A percentile compares a stretch with the other conserved stretches of the same genome.
Evolutionary conservation across 2,797 vertebrate species (phyloP).

Genomic region (Astyanax mexicanus): DNA sequence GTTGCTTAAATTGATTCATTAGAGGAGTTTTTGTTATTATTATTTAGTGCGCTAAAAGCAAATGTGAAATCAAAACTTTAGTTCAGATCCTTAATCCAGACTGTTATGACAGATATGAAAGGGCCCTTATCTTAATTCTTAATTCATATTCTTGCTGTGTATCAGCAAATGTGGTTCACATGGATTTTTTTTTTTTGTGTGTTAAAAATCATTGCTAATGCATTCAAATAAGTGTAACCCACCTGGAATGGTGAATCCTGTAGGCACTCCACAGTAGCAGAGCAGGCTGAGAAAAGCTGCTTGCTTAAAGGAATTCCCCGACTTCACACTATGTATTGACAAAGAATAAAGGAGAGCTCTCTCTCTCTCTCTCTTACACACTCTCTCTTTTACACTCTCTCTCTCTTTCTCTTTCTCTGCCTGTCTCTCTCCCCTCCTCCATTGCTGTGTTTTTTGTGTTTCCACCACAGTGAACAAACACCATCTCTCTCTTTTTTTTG

Average conservation of each 20-base stretch:
- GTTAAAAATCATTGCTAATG: no score
- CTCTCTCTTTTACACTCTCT: neutral
- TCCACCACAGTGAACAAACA: constrained; percentile 65
- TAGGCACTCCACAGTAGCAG: constrained; percentile 19
- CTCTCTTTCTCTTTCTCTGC: constrained; percentile 7
- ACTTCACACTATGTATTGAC: constrained; percentile 71
- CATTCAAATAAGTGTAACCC: no score
- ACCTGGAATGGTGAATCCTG: constrained; percentile 24
- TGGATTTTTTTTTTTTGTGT: no score
- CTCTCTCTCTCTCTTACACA: constrained; percentile 7
- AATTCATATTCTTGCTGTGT: no score
- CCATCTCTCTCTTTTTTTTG: constrained; percentile 40
- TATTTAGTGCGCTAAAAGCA: no score
- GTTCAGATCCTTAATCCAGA: no score
- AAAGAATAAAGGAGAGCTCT: constrained; percentile 45
- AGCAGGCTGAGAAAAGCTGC: constrained; percentile 45
- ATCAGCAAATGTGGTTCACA: no score
- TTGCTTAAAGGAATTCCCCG: constrained; percentile 69
- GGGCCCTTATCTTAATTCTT: no score
- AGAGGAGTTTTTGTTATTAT: no score
- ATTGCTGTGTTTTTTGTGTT: constrained; percentile 57
- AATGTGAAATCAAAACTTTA: no score
- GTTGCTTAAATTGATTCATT: no score
- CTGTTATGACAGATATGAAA: no score
- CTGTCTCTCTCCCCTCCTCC: constrained; percentile 16